Percentiles rank a stretch among this genome's conserved stretches.
Conservation (phyloP, 2,888 invertebrate species). For the Diarsia brunnea region DNA sequence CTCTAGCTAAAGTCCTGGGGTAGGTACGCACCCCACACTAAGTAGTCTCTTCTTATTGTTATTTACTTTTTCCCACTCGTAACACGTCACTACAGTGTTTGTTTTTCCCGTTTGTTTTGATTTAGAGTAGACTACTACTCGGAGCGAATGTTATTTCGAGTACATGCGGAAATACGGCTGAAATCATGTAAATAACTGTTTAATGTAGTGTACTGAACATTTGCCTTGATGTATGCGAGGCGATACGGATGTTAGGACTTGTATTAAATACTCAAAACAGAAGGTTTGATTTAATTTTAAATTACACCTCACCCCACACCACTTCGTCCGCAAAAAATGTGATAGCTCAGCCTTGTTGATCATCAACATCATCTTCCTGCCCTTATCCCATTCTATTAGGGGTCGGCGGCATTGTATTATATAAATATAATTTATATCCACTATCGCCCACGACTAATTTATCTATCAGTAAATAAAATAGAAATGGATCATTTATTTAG, state of each 20-base stretch:
- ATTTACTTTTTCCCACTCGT: constrained; percentile 63
- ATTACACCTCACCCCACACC: neutral
- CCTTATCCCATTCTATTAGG: too few species aligned
- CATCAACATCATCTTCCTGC: too few species aligned
- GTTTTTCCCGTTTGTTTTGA: constrained; percentile 57
- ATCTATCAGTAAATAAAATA: too few species aligned
- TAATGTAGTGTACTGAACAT: constrained; percentile 16
- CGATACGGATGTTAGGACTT: neutral
- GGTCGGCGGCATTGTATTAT: too few species aligned
- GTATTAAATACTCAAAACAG: neutral
- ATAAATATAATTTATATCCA: too few species aligned
- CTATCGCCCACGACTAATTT: too few species aligned
- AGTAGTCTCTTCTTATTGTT: constrained; percentile 66
- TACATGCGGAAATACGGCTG: constrained; percentile 6
- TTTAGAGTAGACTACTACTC: constrained; percentile 35
- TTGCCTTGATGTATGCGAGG: neutral
- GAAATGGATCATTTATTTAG: too few species aligned
- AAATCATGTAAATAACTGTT: constrained; percentile 27
- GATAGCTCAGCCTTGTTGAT: too few species aligned
- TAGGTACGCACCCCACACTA: constrained; percentile 62
- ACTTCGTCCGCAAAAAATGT: too few species aligned
- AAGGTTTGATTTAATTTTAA: neutral
- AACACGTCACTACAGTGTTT: constrained; percentile 53
- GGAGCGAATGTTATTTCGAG: constrained; percentile 13
- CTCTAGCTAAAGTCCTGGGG: constrained; percentile 44